phyloP scores from a whole-genome alignment of 2,797 vertebrate genomes.

The Neostethus bicornis region DNA sequence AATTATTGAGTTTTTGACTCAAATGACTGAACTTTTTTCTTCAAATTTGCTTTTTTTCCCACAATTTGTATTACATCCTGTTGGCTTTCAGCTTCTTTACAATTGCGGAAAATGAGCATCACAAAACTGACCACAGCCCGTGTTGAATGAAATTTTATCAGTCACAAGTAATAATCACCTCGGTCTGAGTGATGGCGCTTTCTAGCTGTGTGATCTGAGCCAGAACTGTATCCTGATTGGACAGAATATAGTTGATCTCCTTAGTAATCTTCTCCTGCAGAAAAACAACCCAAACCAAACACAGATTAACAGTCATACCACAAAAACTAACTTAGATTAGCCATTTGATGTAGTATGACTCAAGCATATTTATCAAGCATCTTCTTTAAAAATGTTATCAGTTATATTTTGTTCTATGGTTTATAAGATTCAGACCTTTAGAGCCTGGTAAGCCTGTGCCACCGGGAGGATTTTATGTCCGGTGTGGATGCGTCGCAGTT shows the following conservation, averaged over 20 bases:
- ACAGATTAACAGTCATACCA: constrained; percentile 10
- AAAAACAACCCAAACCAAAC: constrained; percentile 32
- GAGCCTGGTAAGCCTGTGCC: constrained; percentile 90
- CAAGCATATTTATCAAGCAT: neutral
- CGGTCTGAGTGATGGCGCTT: constrained; percentile 89
- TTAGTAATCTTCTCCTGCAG: constrained; percentile 94
- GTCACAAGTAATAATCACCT: constrained; percentile 79
- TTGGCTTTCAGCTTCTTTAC: too few relatives aligned
- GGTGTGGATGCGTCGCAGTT: constrained; percentile 88
- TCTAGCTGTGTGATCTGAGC: constrained; percentile 93
- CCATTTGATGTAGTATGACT: neutral
- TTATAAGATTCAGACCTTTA: constrained; percentile 76
- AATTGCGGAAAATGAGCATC: too few relatives aligned
- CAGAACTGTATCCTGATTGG: constrained; percentile 92
- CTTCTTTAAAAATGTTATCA: neutral
- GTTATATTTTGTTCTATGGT: neutral
- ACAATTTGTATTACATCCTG: too few relatives aligned
- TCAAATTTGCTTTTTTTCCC: too few relatives aligned
- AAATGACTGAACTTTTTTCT: too few relatives aligned
- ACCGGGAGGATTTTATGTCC: constrained; percentile 93
- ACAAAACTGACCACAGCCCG: neutral
- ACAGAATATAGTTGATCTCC: constrained; percentile 91
- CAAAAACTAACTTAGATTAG: neutral
- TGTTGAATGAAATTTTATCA: constrained; percentile 12
- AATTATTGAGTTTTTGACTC: too few relatives aligned